A percentile compares a stretch with the other conserved stretches of the same genome.
Conservation (phyloP, 1,140 invertebrate species). For the Trachymyrmex septentrionalis region DNA sequence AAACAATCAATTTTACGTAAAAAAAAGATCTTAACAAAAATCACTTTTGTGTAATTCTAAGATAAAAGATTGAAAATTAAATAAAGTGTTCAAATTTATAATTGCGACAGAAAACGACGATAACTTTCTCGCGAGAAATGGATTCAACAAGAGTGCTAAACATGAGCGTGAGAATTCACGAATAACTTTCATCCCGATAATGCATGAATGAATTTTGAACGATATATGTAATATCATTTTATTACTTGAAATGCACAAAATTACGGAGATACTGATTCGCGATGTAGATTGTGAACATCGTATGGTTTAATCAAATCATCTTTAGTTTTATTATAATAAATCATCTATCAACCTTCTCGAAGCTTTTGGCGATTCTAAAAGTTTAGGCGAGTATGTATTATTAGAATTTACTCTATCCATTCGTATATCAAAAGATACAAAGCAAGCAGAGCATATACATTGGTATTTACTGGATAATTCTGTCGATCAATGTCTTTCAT, state of each 20-base stretch:
- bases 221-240: slow-evolving; percentile 43
- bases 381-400: background rate
- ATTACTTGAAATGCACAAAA: slow-evolving; percentile 54
- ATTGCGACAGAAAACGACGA: background rate
- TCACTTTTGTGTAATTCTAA: background rate
- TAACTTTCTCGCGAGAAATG: background rate
- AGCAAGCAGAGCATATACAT: background rate
- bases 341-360: background rate
- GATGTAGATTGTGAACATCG: background rate
- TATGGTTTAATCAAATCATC: slow-evolving; percentile 52
- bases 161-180: background rate
- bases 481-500: background rate
- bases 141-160: background rate
- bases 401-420: background rate
- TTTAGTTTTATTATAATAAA: no score
- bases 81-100: background rate
- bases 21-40: background rate
- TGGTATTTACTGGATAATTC: background rate
- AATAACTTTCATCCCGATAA: slow-evolving; percentile 68
- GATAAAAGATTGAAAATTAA: background rate
- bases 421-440: background rate
- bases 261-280: slow-evolving; percentile 1
- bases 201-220: slow-evolving; percentile 66
- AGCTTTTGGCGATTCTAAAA: background rate
- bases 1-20: background rate